Conservation (phyloP, 2,888 invertebrate species). For the Leucophenga montana region DNA sequence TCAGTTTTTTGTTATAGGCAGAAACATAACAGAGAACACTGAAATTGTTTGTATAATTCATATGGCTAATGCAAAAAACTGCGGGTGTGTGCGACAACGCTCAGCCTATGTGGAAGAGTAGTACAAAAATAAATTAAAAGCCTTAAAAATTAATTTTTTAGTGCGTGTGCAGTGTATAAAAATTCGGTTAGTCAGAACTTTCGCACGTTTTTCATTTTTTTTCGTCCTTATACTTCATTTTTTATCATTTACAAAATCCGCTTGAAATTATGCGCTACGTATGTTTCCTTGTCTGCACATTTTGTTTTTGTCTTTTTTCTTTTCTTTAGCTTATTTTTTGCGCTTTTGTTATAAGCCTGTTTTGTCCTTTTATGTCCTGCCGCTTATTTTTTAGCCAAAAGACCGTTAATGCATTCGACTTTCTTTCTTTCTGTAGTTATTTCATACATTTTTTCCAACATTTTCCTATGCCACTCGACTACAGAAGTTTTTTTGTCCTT, state of each 20-base stretch:
- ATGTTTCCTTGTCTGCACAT: not conserved
- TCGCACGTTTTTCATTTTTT: too few relatives aligned
- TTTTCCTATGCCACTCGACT: not conserved
- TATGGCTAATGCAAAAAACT: too few relatives aligned
- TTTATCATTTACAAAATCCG: not conserved
- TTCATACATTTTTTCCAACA: not conserved
- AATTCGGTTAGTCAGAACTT: not conserved
- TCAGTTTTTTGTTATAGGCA: too few relatives aligned
- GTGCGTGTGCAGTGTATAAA: not conserved
- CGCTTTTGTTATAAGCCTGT: conserved; percentile 21
- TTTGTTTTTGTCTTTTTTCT: not conserved
- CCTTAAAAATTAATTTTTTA: too few relatives aligned
- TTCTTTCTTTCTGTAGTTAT: not conserved
- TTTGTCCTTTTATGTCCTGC: conserved; percentile 2
- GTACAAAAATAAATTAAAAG: too few relatives aligned
- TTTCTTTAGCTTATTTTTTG: not conserved
- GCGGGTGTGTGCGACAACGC: too few relatives aligned
- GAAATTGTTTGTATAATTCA: too few relatives aligned
- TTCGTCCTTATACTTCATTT: not conserved
- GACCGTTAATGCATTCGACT: conserved; percentile 9
- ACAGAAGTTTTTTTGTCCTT: conserved; percentile 1
- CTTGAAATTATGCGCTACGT: conserved; percentile 6
- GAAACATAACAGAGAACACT: too few relatives aligned
- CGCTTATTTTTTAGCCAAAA: not conserved
- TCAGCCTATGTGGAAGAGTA: too few relatives aligned